These are phyloP conservation scores for Prionailurus bengalensis DNA, from an alignment of 2,113 vertebrate species.

Conservation along the genomic window DNA sequence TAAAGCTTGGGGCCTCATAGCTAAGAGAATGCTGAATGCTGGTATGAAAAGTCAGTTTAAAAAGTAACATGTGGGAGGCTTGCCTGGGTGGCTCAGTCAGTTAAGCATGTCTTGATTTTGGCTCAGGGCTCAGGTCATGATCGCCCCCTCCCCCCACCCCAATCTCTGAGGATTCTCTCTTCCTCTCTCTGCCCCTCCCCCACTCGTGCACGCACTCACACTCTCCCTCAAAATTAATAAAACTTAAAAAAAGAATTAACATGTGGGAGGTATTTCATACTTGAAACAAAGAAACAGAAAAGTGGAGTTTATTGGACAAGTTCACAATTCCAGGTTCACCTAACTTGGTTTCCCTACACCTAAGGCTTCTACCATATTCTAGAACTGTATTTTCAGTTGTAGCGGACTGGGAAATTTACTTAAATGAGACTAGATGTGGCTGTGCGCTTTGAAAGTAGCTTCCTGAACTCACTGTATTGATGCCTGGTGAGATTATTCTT, in stretches of 20 bases:
- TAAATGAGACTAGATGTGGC: background rate
- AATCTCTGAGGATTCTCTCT: no score
- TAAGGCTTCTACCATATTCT: background rate
- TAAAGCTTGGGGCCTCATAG: background rate
- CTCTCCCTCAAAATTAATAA: background rate
- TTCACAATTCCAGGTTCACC: background rate
- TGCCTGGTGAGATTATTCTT: constrained; percentile 26
- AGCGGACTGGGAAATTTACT: no score
- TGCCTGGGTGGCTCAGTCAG: no score
- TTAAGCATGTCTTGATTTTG: no score
- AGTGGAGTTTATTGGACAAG: background rate
- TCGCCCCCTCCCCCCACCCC: no score
- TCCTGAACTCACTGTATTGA: constrained; percentile 7
- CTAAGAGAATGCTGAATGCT: background rate
- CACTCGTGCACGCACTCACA: no score
- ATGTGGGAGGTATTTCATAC: background rate
- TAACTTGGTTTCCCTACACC: background rate
- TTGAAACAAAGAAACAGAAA: background rate
- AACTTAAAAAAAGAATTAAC: background rate
- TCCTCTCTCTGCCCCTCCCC: no score
- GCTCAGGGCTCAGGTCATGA: no score
- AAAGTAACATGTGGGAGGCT: background rate
- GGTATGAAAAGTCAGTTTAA: constrained; percentile 8
- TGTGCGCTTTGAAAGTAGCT: background rate
- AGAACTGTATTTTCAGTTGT: no score